A percentile compares a stretch with the other conserved stretches of the same genome.
phyloP scores from a whole-genome alignment of 1,140 invertebrate genomes.

The Schlechtendalia chinensis region DNA sequence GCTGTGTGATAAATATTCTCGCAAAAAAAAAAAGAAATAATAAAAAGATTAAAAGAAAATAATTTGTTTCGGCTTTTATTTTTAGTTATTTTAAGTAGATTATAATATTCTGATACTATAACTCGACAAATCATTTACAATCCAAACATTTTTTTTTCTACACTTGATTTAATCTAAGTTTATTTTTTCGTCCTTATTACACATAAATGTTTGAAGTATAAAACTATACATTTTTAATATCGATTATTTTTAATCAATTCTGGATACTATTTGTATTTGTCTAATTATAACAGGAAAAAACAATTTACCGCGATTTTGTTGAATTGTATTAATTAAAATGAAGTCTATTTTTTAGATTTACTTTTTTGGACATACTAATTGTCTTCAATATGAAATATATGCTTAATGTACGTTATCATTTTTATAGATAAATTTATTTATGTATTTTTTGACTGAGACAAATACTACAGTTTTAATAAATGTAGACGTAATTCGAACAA shows the following conservation, averaged over 20 bases:
- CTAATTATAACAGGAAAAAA: neutral
- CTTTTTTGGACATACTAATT: neutral
- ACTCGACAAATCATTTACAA: neutral
- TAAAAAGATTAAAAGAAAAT: constrained; percentile 40
- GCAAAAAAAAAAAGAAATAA: constrained; percentile 44
- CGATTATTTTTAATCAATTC: neutral
- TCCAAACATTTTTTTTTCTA: neutral
- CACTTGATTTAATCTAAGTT: neutral
- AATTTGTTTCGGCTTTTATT: constrained; percentile 36
- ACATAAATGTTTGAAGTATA: constrained; percentile 6
- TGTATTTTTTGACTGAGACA: constrained; percentile 37
- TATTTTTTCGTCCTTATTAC: neutral
- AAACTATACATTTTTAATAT: neutral
- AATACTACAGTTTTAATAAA: constrained; percentile 22
- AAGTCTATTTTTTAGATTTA: constrained; percentile 24
- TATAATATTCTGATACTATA: neutral
- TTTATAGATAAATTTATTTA: constrained; percentile 29
- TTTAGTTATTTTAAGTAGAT: neutral
- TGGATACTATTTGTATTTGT: neutral
- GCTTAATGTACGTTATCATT: constrained; percentile 18
- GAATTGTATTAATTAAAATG: neutral
- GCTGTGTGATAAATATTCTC: constrained; percentile 49
- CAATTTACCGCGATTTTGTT: neutral
- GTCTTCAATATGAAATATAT: constrained; percentile 14
- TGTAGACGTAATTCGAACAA: constrained; percentile 31